Evolutionary conservation across 2,797 vertebrate species (phyloP).

Genomic region (Pseudochaenichthys georgianus): DNA sequence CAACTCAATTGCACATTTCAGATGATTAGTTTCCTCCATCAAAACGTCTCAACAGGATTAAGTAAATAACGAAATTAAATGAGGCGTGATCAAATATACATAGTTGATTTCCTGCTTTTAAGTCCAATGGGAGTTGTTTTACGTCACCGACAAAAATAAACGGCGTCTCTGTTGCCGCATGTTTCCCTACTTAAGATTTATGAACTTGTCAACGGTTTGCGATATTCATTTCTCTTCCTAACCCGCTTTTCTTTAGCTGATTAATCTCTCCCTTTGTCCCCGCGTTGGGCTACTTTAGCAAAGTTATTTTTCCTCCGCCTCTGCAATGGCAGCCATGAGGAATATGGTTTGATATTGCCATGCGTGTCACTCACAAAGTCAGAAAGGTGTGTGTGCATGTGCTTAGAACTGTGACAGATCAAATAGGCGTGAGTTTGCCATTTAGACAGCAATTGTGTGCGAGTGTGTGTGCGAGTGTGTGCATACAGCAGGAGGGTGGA

Average conservation of each 20-base stretch:
- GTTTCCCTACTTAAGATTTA: constrained; percentile 66
- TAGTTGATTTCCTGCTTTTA: not conserved
- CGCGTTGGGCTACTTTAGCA: constrained; percentile 52
- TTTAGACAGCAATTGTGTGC: constrained; percentile 44
- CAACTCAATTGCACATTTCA: too few species aligned
- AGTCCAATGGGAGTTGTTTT: not conserved
- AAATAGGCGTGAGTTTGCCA: constrained; percentile 61
- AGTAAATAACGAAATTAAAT: not conserved
- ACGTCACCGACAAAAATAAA: constrained; percentile 24
- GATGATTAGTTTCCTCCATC: not conserved
- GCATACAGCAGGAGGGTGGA: constrained; percentile 38
- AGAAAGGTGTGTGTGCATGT: constrained; percentile 58
- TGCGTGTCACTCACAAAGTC: constrained; percentile 78
- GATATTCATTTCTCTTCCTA: constrained; percentile 66
- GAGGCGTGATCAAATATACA: not conserved
- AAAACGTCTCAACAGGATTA: not conserved
- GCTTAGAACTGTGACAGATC: constrained; percentile 65
- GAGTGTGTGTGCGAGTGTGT: not conserved
- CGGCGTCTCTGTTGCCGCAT: constrained; percentile 62
- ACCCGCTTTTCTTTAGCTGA: constrained; percentile 67
- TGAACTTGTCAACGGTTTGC: constrained; percentile 64
- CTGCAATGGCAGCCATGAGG: constrained; percentile 68
- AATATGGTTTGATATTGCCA: constrained; percentile 75
- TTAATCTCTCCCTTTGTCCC: constrained; percentile 72
- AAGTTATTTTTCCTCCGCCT: constrained; percentile 64